These are phyloP conservation scores for Clytia hemisphaerica DNA, from an alignment of 30 jellyfish, hydroid and myxozoan species.

Conservation along the genomic window DNA sequence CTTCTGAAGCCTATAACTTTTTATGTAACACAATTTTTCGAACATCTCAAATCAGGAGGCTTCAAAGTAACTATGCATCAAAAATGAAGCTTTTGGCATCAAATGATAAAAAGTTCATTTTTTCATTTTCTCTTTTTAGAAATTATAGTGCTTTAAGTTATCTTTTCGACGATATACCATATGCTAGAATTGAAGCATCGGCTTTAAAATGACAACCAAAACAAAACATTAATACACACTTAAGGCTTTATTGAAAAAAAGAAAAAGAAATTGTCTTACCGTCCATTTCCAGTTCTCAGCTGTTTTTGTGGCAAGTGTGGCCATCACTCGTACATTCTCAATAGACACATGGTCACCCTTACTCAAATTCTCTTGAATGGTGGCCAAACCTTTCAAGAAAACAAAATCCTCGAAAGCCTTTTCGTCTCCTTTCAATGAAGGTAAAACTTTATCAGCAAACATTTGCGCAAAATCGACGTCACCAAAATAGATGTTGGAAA, in stretches of 20 bases:
- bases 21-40: too few species aligned
- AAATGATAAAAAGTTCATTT: too few species aligned
- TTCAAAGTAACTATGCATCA: too few species aligned
- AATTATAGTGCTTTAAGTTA: too few species aligned
- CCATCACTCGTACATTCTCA: conserved; percentile 14
- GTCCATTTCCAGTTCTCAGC: conserved; percentile 17
- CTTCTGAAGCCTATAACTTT: too few species aligned
- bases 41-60: too few species aligned
- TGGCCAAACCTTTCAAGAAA: conserved; percentile 24
- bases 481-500: conserved; percentile 17
- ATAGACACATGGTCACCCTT: background rate
- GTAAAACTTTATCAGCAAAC: conserved; percentile 8
- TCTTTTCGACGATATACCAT: too few species aligned
- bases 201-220: too few species aligned
- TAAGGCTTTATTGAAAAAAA: background rate
- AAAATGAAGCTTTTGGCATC: too few species aligned
- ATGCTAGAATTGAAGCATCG: too few species aligned
- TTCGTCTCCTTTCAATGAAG: conserved; percentile 4
- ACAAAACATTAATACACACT: too few species aligned
- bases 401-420: conserved; percentile 4
- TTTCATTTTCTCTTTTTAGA: too few species aligned
- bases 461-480: conserved; percentile 11
- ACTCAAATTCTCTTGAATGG: background rate
- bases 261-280: background rate
- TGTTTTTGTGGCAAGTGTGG: conserved; percentile 12